Base-by-base conservation (phyloP, 2,888 invertebrate genomes). In the Globia sparganii region DNA sequence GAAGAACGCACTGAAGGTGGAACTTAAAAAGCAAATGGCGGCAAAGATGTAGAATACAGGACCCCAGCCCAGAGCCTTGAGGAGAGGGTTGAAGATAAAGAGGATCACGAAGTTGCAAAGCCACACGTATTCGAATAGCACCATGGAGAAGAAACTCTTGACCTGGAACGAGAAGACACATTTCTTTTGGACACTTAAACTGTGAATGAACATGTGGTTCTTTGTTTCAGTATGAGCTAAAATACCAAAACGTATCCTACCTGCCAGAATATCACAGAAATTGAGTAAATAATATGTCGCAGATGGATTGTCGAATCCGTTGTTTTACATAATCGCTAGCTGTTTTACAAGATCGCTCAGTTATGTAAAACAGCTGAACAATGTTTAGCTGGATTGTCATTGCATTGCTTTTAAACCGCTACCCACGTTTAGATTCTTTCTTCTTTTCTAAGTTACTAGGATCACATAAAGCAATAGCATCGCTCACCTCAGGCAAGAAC, bases 21-120 rank as follows among this genome's bases (percentile, higher is more conserved):
- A 88, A 0, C 93, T 91, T 0, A 90, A 37, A 73, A 94, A 88
- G 75, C 94, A 90, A 28, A 92, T 80, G 2, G n/a, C 58, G 0
- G 92, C 89, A 83, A 95, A 95, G 56, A 94, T 66, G 84, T 93
- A 95, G 88, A 95, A 95, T 2, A 95, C 89, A 0, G 92, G 91
- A 0, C 93, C 93, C 53, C 94, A 84, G 0, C 94, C 94, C 3
- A 94, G 87, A 2, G 89, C 87, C 0, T 86, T 80, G 4, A 94
- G 91, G 43, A 94, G 85, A 0, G 94, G 94, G 58, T 92, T 93
- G 90, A 94, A 94, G 74, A 93, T 91, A 86, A 93, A 92, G 5
- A 95, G 91, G 31, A 93, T 89, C 0, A 93, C 65, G 67, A 93
- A 94, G 85, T 91, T 93, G 88, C 93, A 93, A 11, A 94, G 78